Evolutionary conservation across 2,113 vertebrate species (phyloP), one percentile per base, ranked within the genome.

Genomic region (Myodes glareolus): DNA sequence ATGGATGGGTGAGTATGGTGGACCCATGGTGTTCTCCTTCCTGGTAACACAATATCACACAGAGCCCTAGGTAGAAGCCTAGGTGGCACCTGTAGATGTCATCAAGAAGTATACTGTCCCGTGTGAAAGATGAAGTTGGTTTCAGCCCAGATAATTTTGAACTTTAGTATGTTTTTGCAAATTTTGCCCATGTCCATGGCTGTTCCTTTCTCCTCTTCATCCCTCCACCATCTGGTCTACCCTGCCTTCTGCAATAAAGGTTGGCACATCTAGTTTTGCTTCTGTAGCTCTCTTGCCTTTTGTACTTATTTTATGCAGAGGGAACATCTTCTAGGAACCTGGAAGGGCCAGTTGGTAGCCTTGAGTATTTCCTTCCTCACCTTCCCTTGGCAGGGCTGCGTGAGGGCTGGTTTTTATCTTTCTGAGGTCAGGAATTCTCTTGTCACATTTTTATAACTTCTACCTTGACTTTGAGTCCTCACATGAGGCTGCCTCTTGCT

Each of bases 1-100:
- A 25, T 13, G 1, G 14, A 31, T 2, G 31, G 23, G 27, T 3
- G 3, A 0, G 13, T 3, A n/a, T 0, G 5, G 39, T 21, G 47
- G 5, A n/a, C 10, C 17, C 1, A 6, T n/a, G 21, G 1, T 33
- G 2, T 0, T 61, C 14, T 75, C 29, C 12, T 52, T 10, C 50
- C 8, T 39, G 45, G 1, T 36, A 67, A 50, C 45, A 50, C 14
- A 42, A 19, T 16, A 58, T 17, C n/a, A 25, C 72, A 75, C 16
- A 5, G 68, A 55, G 12, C 73, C 17, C 39, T 13, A 1, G 36
- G 23, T 17, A 39, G 12, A 31, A 81, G 13, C 47, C 31, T 50
- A 77, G 25, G 14, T 2, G 39, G n/a, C 7, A 9, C 21, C 27
- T 42, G 3, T 84, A 63, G 61, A 55, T 61, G 4, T 19, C 90